Evolutionary conservation across 30 jellyfish, hydroid and myxozoan species (phyloP), one percentile per base, ranked within the genome.

Genomic region (Mastigias papua): DNA sequence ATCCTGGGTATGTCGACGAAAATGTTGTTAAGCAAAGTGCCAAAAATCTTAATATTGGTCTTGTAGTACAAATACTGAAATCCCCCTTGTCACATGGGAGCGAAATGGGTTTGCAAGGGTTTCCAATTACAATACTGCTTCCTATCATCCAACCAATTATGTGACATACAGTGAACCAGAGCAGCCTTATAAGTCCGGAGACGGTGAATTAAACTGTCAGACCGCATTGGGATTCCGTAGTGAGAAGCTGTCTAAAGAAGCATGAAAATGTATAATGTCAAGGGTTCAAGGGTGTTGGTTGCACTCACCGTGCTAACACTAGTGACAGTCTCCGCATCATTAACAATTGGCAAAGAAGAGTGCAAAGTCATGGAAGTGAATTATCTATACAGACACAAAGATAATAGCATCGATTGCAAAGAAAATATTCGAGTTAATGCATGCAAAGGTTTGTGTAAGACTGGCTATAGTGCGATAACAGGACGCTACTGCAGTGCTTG

Each of bases 401-500:
- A 9, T n/a, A 72, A 72, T 42, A 68, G 83, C 0, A n/a, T 72
- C 6, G 46, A 35, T 4, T 72, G 83, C 83, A 72, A 72, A 3
- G 68, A 35, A 11, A 69, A 22, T 20, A 72, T 72, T 8, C 83
- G 69, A 37, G 83, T 72, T 1, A 72, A 48, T 21, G 83, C 83
- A 6, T 72, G 83, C 68, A 69, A 72, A 34, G 83, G 83, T 26
- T 33, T 16, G 65, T 72, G 83, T 49, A n/a, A 33, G 69, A 72
- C 83, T 1, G 68, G 83, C 37, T 72, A 72, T 34, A 49, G 37
- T 62, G 1, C 25, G 21, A 34, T 19, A 23, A 72, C 34, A 23
- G 83, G 83, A 4, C 34, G 65, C 68, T 33, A 27, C 15, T 72
- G 83, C 83, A 72, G 68, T 6, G 83, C 83, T 2, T 72, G 83